phyloP scores from a whole-genome alignment of 2,888 invertebrate species.

The Brenthis daphne region DNA sequence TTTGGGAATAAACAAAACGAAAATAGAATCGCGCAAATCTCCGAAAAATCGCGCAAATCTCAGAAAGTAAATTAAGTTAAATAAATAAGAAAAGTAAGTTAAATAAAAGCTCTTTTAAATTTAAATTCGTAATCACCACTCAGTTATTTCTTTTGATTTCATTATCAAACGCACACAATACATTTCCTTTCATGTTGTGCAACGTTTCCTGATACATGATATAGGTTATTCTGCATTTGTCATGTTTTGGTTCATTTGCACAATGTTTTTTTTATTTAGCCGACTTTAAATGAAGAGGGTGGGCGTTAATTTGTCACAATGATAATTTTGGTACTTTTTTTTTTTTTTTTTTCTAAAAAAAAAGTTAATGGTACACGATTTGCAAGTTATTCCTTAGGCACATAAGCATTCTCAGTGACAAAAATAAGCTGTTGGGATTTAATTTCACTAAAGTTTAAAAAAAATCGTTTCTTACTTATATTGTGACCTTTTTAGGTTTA shows the following conservation, averaged over 20 bases:
- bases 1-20: too few species aligned
- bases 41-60: too few species aligned
- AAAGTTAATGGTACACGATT: too few species aligned
- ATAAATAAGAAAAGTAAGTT: too few species aligned
- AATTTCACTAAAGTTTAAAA: too few species aligned
- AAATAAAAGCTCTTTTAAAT: background rate
- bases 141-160: slow-evolving; percentile 40
- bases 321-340: background rate
- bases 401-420: too few species aligned
- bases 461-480: too few species aligned
- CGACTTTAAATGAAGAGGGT: background rate
- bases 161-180: slow-evolving; percentile 35
- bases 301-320: background rate
- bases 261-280: background rate
- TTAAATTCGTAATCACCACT: slow-evolving; percentile 29
- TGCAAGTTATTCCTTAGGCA: too few species aligned
- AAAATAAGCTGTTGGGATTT: too few species aligned
- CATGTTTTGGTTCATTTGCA: slow-evolving; percentile 16
- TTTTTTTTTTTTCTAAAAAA: background rate
- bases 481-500: too few species aligned
- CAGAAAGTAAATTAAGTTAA: too few species aligned
- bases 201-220: slow-evolving; percentile 36
- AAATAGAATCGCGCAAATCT: too few species aligned
- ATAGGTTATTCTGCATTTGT: slow-evolving; percentile 20
- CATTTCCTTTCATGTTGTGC: slow-evolving; percentile 33